Conservation (phyloP, 2,113 vertebrate species). For the Himantopus leucocephalus region DNA sequence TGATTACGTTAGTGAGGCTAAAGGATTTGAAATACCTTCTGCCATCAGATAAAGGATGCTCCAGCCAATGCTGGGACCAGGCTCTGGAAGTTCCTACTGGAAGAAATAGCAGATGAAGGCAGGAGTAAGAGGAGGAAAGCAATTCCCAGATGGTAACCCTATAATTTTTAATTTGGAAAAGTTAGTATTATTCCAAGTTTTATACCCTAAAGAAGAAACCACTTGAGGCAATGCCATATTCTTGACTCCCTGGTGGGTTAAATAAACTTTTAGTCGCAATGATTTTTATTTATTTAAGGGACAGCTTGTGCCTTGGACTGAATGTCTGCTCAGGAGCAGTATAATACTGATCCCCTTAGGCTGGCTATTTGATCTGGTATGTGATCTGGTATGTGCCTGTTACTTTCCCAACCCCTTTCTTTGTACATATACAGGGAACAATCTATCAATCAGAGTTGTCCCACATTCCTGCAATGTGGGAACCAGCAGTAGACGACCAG, state of each 20-base stretch:
- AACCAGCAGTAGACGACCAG: neutral
- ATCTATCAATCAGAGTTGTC: neutral
- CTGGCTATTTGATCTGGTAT: neutral
- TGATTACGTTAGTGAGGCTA: neutral
- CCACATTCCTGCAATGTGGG: neutral
- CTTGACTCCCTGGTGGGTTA: neutral
- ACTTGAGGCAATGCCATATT: neutral
- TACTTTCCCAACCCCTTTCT: neutral
- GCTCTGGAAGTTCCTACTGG: neutral
- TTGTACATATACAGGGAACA: neutral
- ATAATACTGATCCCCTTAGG: neutral
- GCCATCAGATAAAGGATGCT: neutral
- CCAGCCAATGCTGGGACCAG: neutral
- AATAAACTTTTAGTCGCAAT: neutral
- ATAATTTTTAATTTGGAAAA: neutral
- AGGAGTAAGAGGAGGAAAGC: neutral
- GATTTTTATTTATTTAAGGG: neutral
- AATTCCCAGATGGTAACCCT: neutral
- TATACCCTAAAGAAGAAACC: neutral
- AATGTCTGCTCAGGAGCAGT: neutral
- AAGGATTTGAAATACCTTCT: neutral
- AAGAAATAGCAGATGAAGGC: neutral
- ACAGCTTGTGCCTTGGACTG: neutral
- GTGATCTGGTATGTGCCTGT: neutral
- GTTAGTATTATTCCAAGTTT: neutral